Evolutionary conservation across 2,888 invertebrate genomes (phyloP).

Genomic region (Gibbula magus): DNA sequence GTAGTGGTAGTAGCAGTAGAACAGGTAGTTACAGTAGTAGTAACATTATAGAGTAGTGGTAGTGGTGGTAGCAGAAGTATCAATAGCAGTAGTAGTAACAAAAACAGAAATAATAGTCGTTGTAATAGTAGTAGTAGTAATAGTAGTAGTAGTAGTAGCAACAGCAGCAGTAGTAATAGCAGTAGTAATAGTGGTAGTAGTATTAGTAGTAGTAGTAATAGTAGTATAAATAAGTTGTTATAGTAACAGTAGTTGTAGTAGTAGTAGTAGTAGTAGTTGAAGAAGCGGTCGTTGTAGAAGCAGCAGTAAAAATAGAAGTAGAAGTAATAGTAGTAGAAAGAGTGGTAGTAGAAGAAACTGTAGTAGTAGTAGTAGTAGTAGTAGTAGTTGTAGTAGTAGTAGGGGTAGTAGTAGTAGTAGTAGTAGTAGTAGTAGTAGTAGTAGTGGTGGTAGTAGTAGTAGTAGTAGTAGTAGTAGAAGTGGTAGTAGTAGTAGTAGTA

Average conservation of each 20-base stretch:
- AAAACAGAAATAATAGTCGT: no score
- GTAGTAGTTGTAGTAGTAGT: no score
- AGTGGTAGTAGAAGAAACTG: no score
- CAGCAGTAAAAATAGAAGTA: no score
- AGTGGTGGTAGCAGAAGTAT: neutral
- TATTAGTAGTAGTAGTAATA: neutral
- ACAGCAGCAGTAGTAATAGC: neutral
- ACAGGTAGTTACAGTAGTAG: neutral
- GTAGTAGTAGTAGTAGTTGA: neutral
- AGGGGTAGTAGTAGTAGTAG: no score
- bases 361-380: no score
- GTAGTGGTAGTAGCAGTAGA: slow-evolving; percentile 18
- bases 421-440: neutral
- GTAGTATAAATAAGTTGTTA: neutral
- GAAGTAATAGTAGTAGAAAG: no score
- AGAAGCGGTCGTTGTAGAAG: neutral
- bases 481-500: neutral
- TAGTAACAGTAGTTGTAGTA: neutral
- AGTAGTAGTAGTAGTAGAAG: neutral
- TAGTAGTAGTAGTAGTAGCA: no score
- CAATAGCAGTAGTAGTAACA: neutral
- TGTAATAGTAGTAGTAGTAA: no score
- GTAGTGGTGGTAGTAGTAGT: neutral
- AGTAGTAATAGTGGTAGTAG: neutral
- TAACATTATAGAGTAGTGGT: neutral